Percentiles rank a stretch among this genome's conserved stretches.
Evolutionary conservation across 2,888 invertebrate species (phyloP).

Genomic region (Bursaphelenchus okinawaensis): DNA sequence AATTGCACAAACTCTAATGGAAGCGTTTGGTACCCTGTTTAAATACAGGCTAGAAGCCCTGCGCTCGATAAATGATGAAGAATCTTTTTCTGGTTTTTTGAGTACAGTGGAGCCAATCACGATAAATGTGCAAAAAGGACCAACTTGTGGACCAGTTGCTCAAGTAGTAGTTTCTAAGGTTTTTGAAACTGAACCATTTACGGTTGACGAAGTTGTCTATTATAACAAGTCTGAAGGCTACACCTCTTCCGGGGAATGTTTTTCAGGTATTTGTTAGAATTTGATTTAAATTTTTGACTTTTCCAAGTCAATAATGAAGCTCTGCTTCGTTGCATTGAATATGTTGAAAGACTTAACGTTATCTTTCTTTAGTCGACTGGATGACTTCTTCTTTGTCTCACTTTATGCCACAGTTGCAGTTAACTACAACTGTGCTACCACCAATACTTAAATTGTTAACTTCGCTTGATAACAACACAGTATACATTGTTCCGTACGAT

Average conservation of each 20-base stretch:
- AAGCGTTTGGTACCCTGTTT: neutral
- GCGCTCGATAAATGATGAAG: neutral
- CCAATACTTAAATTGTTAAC: too few relatives aligned
- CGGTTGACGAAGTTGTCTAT: neutral
- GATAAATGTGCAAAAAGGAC: neutral
- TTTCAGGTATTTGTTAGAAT: constrained; percentile 10
- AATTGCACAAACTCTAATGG: too few relatives aligned
- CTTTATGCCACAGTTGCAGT: too few relatives aligned
- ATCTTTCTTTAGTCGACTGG: too few relatives aligned
- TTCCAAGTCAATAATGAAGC: too few relatives aligned
- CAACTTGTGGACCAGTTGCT: neutral
- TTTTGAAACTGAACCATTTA: neutral
- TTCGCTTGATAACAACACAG: too few relatives aligned
- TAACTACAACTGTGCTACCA: too few relatives aligned
- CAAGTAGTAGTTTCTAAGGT: neutral
- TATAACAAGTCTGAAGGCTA: neutral
- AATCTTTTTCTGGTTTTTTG: neutral
- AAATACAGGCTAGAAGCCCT: neutral
- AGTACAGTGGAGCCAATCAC: neutral
- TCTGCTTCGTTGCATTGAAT: too few relatives aligned
- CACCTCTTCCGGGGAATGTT: constrained; percentile 10
- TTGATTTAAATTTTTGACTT: too few relatives aligned
- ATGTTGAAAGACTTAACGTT: too few relatives aligned
- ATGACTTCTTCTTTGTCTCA: too few relatives aligned
- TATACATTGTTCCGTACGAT: constrained; percentile 48